These are phyloP conservation scores for Thomomys bottae DNA, from an alignment of 2,113 vertebrate species.

Conservation along the genomic window DNA sequence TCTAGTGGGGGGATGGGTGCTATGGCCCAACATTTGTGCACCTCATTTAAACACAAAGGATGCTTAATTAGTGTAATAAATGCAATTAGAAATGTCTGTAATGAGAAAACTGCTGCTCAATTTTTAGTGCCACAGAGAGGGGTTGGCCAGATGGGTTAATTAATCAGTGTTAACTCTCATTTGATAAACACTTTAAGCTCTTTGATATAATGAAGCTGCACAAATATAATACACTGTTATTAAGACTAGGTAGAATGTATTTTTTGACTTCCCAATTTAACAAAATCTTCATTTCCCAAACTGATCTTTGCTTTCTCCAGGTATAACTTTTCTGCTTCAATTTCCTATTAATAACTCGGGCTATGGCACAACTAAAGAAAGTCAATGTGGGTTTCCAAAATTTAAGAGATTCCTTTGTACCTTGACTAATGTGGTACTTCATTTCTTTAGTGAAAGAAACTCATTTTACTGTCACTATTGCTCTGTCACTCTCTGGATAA, in stretches of 20 bases:
- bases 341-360: background rate
- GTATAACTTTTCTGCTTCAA: background rate
- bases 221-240: background rate
- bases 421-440: background rate
- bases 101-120: conserved; percentile 58
- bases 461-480: background rate
- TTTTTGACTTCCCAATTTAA: background rate
- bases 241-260: background rate
- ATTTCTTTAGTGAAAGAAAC: background rate
- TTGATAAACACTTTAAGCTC: conserved; percentile 56
- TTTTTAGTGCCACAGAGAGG: conserved; percentile 59
- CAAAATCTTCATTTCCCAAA: conserved; percentile 18
- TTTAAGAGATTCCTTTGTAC: conserved; percentile 1
- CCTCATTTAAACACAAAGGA: conserved; percentile 72
- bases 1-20: conserved; percentile 21
- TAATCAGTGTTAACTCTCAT: conserved; percentile 66
- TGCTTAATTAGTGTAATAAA: conserved; percentile 73
- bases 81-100: conserved; percentile 62
- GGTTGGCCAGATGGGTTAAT: conserved; percentile 68
- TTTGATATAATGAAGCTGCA: conserved; percentile 21
- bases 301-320: background rate
- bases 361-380: background rate
- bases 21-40: conserved; percentile 53
- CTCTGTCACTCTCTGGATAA: background rate
- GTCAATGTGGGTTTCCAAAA: conserved; percentile 18